Base-by-base conservation (phyloP, 1,140 invertebrate species). In the Conus ventricosus region DNA sequence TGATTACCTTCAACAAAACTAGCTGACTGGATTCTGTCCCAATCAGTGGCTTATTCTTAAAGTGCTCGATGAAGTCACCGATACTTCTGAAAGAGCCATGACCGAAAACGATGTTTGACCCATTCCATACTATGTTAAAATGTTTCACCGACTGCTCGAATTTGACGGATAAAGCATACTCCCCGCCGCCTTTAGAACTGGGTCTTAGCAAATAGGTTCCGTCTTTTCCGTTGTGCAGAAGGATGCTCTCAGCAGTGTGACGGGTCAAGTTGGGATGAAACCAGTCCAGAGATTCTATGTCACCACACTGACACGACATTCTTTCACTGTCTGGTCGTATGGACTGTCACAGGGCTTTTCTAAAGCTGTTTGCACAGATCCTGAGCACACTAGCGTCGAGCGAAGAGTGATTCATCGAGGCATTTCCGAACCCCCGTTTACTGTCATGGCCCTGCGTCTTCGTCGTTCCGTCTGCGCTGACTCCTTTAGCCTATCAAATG, bases 141-240 rank as follows among this genome's bases (percentile, higher is more conserved):
- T 94, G 94, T 86, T 94, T 94, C 10, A 94, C 94, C 10, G 94
- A 91, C 51, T 94, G 90, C 76, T 93, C 93, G 90, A 93, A 94
- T 92, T 93, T 94, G 20, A 94, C 92, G 13, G 93, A 94, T 8
- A 94, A 80, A 7, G 93, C 93, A 89, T 93, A 93, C 84, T 94
- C 94, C 6, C 92, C 90, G 10, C 91, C 88, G 20, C 87, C 89
- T 88, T 91, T 92, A 6, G 93, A 93, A 86, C 94, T 94, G 5
- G 92, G 91, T 85, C 94, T 89, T 60, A 94, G 88, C 57, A 94
- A 88, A 75, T 94, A 94, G 23, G 92, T 94, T 25, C 94, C 94
- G 87, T 94, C 93, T 39, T 90, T 88, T 6, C 92, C 94, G 89
- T 94, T 94, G 81, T 93, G 93, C 85, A 94, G 86, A 13, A 94